These are phyloP conservation scores for Schizopygopsis malacanthus DNA, from an alignment of 2,797 vertebrate genomes.

Conservation along the genomic window DNA sequence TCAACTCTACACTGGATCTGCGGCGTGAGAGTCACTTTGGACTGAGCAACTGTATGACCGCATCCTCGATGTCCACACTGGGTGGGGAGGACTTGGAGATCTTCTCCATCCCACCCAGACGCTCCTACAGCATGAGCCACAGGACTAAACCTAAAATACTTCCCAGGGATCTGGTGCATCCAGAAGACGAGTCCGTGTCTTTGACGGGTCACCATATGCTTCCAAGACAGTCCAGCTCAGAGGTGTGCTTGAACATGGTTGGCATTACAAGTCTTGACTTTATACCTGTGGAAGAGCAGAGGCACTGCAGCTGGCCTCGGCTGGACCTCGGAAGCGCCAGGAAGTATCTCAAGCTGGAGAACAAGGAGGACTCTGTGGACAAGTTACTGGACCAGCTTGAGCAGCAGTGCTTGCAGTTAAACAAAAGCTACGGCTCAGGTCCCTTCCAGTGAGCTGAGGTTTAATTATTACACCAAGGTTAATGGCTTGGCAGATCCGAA, in stretches of 20 bases:
- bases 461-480: slow-evolving; percentile 23
- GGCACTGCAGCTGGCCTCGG: slow-evolving; percentile 89
- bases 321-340: slow-evolving; percentile 81
- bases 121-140: slow-evolving; percentile 67
- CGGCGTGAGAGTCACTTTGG: slow-evolving; percentile 69
- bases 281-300: slow-evolving; percentile 76
- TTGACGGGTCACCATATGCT: background rate
- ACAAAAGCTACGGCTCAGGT: slow-evolving; percentile 74
- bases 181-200: slow-evolving; percentile 34
- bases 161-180: background rate
- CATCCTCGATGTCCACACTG: slow-evolving; percentile 73
- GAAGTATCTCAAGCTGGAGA: slow-evolving; percentile 85
- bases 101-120: slow-evolving; percentile 61
- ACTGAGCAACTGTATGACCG: slow-evolving; percentile 75
- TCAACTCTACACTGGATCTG: background rate
- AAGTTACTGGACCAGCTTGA: slow-evolving; percentile 78
- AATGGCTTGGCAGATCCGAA: slow-evolving; percentile 31
- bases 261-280: slow-evolving; percentile 67
- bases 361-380: slow-evolving; percentile 83
- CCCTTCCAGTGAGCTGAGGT: slow-evolving; percentile 71
- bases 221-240: slow-evolving; percentile 61
- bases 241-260: slow-evolving; percentile 74
- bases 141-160: slow-evolving; percentile 70
- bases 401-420: slow-evolving; percentile 70
- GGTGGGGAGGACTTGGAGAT: slow-evolving; percentile 63